phyloP scores from a whole-genome alignment of 2,888 invertebrate species.

The Lymantria dispar region DNA sequence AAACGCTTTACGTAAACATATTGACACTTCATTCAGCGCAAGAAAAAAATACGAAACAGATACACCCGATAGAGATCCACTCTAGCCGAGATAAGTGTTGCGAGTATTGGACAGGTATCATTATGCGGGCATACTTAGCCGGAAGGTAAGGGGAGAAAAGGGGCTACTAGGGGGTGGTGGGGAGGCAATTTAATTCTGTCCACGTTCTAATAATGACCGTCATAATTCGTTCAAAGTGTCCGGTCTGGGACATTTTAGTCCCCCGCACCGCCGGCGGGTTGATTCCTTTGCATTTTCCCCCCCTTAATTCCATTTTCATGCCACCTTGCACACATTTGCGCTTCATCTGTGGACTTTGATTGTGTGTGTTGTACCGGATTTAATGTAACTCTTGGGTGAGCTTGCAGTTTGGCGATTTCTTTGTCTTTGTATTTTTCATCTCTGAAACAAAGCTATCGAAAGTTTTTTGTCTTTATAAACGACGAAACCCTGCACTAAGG shows the following conservation, averaged over 20 bases:
- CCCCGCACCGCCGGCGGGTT: conserved; percentile 53
- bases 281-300: conserved; percentile 81
- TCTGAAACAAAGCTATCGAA: no score
- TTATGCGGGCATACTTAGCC: conserved; percentile 79
- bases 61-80: conserved; percentile 48
- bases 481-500: no score
- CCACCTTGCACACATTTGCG: conserved; percentile 78
- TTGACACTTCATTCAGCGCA: conserved; percentile 32
- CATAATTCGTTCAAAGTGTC: conserved; percentile 85
- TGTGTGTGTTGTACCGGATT: conserved; percentile 35
- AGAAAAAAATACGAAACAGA: conserved; percentile 30
- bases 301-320: conserved; percentile 80
- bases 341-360: conserved; percentile 52
- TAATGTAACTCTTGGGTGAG: conserved; percentile 11
- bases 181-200: conserved; percentile 85
- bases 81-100: conserved; percentile 62
- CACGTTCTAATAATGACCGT: conserved; percentile 85
- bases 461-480: no score
- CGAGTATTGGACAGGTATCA: conserved; percentile 77
- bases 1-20: conserved; percentile 28
- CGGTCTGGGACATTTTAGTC: conserved; percentile 80
- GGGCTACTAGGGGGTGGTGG: conserved; percentile 42
- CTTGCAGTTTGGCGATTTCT: conserved; percentile 1
- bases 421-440: no score
- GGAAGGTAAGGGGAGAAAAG: conserved; percentile 54